Percentiles rank a stretch among this genome's conserved stretches.
These are phyloP conservation scores for Drosophila melanogaster DNA, from an alignment of 1,140 invertebrate species.

Conservation along the genomic window Release_6_plus_ISO1_MT NT_033777.3:7267501-7268000, in stretches of 20 bases:
- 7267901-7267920: conserved; percentile 78
- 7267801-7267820: conserved; percentile 86
- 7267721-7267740: conserved; percentile 78
- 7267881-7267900: conserved; percentile 84
- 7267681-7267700: conserved; percentile 77
- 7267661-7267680: conserved; percentile 75
- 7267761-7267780: conserved; percentile 79
- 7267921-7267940: conserved; percentile 71
- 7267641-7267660: background rate
- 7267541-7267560: too few relatives aligned
- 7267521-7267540: too few relatives aligned
- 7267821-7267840: conserved; percentile 87
- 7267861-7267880: conserved; percentile 91
- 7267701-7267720: conserved; percentile 77
- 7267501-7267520: too few relatives aligned
- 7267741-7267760: conserved; percentile 80
- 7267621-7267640: background rate
- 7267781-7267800: conserved; percentile 86
- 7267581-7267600: too few relatives aligned
- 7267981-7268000: conserved; percentile 38
- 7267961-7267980: conserved; percentile 50
- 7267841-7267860: conserved; percentile 94
- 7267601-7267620: too few relatives aligned
- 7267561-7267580: too few relatives aligned
- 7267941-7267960: conserved; percentile 79